Base-by-base conservation (phyloP, 2,888 invertebrate genomes). In the Pimpla rufipes region DNA sequence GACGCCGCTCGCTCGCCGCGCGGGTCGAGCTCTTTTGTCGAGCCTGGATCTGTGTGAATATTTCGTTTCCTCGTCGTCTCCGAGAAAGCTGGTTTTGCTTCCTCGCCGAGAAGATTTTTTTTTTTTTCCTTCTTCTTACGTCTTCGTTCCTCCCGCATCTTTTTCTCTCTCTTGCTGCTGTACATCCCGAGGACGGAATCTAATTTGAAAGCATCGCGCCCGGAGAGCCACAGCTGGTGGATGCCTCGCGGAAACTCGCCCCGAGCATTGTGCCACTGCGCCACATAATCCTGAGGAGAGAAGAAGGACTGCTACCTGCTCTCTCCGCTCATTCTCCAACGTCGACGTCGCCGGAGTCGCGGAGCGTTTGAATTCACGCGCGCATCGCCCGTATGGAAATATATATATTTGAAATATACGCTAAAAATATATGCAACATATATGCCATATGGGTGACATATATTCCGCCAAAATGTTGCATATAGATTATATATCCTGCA, bases 201-300 rank as follows among this genome's bases (percentile, higher is more conserved):
- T 89, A 89, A 90, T 90, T 90, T 89, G 87, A 89, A 88, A 87
- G 87, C 88, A 88, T 89, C 87, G 29, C n/a, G n/a, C n/a, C 86
- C 50, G 68, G 57, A 62, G 74, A 80, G 80, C 79, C 85, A 73
- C 79, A 84, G 85, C 75, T 78, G 86, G 74, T 85, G 81, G 86
- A 74, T 77, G 73, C 66, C 75, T 57, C 45, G 75, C 45, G 59
- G 52, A 76, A 77, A 68, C 52, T 52, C 21, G 57, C 70, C 42
- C 66, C 70, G 62, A 57, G 77, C 64, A 85, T 85, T 73, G 75
- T 67, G 76, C 83, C 55, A 40, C 23, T 71, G 80, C 62, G 66
- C 52, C 66, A 71, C 57, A 66, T 76, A 77, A 81, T 81, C 71
- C 67, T 52, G 50, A 59, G 71, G 50, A 59, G 71, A 81, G 47